A percentile compares a stretch with the other conserved stretches of the same genome.
Evolutionary conservation across 2,113 vertebrate genomes (phyloP).

Genomic region (Callipepla squamata): DNA sequence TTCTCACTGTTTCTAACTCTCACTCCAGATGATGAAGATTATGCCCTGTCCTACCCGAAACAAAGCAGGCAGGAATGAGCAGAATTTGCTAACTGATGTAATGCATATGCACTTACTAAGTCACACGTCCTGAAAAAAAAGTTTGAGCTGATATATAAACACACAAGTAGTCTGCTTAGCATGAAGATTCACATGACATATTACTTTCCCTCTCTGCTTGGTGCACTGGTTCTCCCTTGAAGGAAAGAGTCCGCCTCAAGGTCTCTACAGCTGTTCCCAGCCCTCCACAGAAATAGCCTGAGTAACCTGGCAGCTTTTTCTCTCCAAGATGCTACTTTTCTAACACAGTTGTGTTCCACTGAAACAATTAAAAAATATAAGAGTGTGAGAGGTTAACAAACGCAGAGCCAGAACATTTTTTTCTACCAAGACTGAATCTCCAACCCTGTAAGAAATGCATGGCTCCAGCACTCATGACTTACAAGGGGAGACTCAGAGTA

Average conservation of each 20-base stretch:
- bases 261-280: not conserved
- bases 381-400: not conserved
- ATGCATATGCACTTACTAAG: slow-evolving; percentile 42
- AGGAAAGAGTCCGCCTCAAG: not conserved
- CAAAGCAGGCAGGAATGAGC: slow-evolving; percentile 53
- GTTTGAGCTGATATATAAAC: slow-evolving; percentile 7
- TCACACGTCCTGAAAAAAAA: not conserved
- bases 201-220: not conserved
- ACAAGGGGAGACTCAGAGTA: not conserved
- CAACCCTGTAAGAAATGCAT: not conserved
- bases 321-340: not conserved
- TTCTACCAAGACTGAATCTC: not conserved
- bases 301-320: not conserved
- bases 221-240: not conserved
- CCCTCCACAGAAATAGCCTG: not conserved
- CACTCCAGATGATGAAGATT: slow-evolving; percentile 53
- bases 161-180: slow-evolving; percentile 4
- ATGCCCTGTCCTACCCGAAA: slow-evolving; percentile 13
- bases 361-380: not conserved
- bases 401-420: not conserved
- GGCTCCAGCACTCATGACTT: not conserved
- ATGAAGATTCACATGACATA: not conserved
- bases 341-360: not conserved
- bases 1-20: not conserved
- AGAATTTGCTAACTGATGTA: slow-evolving; percentile 45